phyloP scores from a whole-genome alignment of 2,113 vertebrate genomes.

The Spheniscus mendiculus region DNA sequence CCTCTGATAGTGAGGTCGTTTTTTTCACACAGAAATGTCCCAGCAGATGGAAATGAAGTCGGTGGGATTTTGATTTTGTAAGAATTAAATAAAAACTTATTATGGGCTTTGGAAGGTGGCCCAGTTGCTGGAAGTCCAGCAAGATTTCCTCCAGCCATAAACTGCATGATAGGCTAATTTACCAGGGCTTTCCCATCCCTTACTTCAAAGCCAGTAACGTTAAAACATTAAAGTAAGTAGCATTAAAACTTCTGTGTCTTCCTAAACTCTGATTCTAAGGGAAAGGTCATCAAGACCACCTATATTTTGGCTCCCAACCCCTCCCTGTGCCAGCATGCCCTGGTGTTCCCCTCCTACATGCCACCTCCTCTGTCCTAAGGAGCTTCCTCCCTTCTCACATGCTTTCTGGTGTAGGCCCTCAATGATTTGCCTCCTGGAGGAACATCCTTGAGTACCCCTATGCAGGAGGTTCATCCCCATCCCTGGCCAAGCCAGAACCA shows the following conservation, averaged over 20 bases:
- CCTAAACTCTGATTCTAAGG: not conserved
- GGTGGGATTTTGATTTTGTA: slow-evolving; percentile 21
- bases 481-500: not conserved
- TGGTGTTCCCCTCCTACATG: not conserved
- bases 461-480: not conserved
- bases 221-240: not conserved
- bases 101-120: slow-evolving; percentile 34
- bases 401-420: not conserved
- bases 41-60: not conserved
- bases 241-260: not conserved
- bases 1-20: slow-evolving; percentile 29
- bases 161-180: not conserved
- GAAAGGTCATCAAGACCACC: not conserved
- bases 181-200: not conserved
- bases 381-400: not conserved
- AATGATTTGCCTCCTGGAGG: not conserved
- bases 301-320: not conserved
- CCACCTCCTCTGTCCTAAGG: not conserved
- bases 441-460: not conserved
- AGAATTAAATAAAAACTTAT: slow-evolving; percentile 15
- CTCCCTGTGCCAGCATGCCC: not conserved
- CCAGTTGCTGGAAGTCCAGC: slow-evolving; percentile 15
- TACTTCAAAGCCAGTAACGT: not conserved
- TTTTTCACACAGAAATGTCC: slow-evolving; percentile 53
- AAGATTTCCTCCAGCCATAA: slow-evolving; percentile 19